Base-by-base conservation (phyloP, 2,113 vertebrate genomes). In the Seriola aureovittata region DNA sequence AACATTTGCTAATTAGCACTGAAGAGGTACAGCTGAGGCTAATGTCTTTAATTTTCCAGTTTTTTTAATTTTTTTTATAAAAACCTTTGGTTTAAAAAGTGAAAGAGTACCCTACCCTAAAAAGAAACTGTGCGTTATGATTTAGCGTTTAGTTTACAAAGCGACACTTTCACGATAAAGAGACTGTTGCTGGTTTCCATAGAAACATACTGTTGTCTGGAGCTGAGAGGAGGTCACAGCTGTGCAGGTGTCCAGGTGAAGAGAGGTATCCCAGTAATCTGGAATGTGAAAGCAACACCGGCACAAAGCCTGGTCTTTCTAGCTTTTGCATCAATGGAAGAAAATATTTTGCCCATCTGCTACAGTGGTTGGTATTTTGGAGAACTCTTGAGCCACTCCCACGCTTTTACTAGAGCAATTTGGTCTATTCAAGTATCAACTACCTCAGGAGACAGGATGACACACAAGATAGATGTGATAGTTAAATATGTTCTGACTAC, bases 221-320 rank as follows among this genome's bases (percentile, higher is more conserved):
- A 63, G 60, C 58, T 5, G 19, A 69, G 38, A 50, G 14, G 13
- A 65, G 29, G 67, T 62, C 74, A 46, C 73, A 86, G 75, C 77
- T 75, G 85, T 76, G 81, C 84, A 86, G 84, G 71, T 88, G 86
- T 85, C 85, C 89, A 91, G 88, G 89, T 93, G 81, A 85, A 62
- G 40, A 67, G 12, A 92, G 81, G 79, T 71, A 92, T 93, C 85
- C 73, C 80, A 90, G 76, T 57, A 44, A 85, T 90, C 64, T 90
- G 90, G 84, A 80, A 70, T 63, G 68, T 81, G 86, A 92, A 79
- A 59, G 64, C 80, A 82, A 68, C 69, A 21, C 64, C 73, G 68
- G 78, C 81, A 87, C 86, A 86, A 71, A 81, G 81, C 71, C 76
- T 62, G 42, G 0, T n/a, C 65, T 83, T 77, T 76, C 63, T 48